phyloP scores from a whole-genome alignment of 2,113 vertebrate species.

The Oryzias celebensis region DNA sequence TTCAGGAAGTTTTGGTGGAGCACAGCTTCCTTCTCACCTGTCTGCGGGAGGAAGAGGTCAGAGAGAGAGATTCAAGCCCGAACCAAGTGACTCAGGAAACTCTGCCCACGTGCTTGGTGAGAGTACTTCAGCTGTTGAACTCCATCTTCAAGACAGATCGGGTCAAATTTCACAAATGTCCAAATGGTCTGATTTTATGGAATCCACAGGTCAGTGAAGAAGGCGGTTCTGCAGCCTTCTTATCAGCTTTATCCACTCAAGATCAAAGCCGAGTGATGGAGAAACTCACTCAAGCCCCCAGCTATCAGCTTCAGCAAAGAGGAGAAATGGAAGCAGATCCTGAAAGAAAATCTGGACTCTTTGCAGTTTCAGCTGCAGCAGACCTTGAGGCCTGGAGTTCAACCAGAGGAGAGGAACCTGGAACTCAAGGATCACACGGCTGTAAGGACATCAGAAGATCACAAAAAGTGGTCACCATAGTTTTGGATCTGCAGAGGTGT shows the following conservation, averaged over 20 bases:
- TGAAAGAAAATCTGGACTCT: conserved; percentile 4
- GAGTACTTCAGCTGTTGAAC: conserved; percentile 1
- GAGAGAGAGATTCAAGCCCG: conserved; percentile 16
- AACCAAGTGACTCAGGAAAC: conserved; percentile 8
- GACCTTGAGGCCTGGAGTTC: background rate
- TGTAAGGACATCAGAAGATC: background rate
- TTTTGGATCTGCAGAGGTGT: conserved; percentile 14
- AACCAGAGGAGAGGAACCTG: background rate
- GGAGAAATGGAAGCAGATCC: conserved; percentile 1
- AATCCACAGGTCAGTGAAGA: conserved; percentile 3
- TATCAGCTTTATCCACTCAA: no score
- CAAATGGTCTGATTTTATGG: background rate
- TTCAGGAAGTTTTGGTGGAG: conserved; percentile 25
- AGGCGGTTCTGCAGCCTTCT: background rate
- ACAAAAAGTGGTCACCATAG: conserved; percentile 13
- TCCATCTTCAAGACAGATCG: background rate
- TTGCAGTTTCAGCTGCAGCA: background rate
- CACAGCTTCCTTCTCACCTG: conserved; percentile 25
- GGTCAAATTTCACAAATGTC: background rate
- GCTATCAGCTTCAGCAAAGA: no score
- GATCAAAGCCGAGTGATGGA: no score
- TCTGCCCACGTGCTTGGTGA: conserved; percentile 28
- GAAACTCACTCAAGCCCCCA: no score
- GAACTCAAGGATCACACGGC: no score
- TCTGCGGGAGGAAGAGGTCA: conserved; percentile 27